Evolutionary conservation across 2,888 invertebrate species (phyloP), one percentile per base, ranked within the genome.

Genomic region (Orthosia incerta): DNA sequence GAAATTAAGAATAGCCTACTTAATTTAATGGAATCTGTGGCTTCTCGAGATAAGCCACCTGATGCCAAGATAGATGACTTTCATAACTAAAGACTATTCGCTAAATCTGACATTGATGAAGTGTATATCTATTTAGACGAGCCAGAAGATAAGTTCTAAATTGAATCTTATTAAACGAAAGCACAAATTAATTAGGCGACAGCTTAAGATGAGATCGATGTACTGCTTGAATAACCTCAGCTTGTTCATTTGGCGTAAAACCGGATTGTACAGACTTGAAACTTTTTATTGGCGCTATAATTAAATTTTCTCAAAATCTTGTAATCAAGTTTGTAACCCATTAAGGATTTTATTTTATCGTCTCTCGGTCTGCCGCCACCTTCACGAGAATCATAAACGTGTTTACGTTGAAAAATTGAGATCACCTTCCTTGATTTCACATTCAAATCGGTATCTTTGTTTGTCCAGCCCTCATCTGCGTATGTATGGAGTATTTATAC

Each of bases 381-480:
- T 87, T 85, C 71, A 80, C 64, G 46, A 87, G 73, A 79, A 86
- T 87, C 82, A 84, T 86, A 90, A 91, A 90, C 87, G 86, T 92
- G 92, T 93, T 93, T 92, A 89, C 91, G 87, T 93, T 91, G 87
- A 90, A 93, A 92, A 91, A 95, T 92, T 88, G 90, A 94, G 93
- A 94, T 92, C 92, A 89, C 86, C 90, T 90, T 91, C 87, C 90
- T 87, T 87, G 88, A 94, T 95, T 94, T 94, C 85, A 95, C 90
- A 95, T 95, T 95, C 91, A 95, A 94, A 95, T 95, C 80, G 75
- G 89, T 90, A 90, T 92, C 92, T 94, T 93, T 95, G 95, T 95
- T 94, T 95, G 93, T 93, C 90, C 91, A 91, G 89, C 83, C 86
- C 91, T 93, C 91, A 94, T 94, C 93, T 95, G 94, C 92, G 90